phyloP scores from a whole-genome alignment of 2,113 vertebrate genomes.

The Phylloscopus trochilus region DNA sequence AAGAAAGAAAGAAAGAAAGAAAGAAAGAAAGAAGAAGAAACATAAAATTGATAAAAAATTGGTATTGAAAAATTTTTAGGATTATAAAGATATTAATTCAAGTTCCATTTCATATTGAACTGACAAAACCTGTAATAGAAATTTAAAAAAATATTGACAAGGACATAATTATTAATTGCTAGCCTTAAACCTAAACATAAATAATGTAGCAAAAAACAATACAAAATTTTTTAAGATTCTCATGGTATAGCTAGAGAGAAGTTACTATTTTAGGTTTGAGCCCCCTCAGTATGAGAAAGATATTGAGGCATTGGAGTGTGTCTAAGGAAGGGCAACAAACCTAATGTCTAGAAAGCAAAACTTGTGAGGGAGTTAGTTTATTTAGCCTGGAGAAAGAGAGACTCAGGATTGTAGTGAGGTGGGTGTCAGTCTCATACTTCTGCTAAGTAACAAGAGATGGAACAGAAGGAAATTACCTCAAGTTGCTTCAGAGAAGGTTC shows the following conservation, averaged over 20 bases:
- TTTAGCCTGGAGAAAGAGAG: background rate
- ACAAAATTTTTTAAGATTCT: background rate
- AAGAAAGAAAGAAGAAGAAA: background rate
- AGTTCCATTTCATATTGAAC: background rate
- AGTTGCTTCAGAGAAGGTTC: background rate
- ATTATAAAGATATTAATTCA: background rate
- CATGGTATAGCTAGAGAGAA: background rate
- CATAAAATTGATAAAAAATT: background rate
- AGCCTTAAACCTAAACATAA: background rate
- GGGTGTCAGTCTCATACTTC: background rate
- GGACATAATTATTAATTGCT: background rate
- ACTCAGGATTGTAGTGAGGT: background rate
- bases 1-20: background rate
- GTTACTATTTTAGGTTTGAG: background rate
- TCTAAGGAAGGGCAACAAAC: background rate
- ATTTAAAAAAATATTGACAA: background rate
- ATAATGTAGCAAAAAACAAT: background rate
- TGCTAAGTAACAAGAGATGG: rapidly evolving
- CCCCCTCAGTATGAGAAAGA: background rate
- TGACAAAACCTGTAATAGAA: background rate
- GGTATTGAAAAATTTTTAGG: background rate
- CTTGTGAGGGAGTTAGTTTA: background rate
- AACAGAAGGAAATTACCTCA: background rate
- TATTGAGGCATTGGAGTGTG: rapidly evolving
- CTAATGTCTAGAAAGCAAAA: background rate